Evolutionary conservation across 2,888 invertebrate genomes (phyloP).

Genomic region (Cheilosia impressa): DNA sequence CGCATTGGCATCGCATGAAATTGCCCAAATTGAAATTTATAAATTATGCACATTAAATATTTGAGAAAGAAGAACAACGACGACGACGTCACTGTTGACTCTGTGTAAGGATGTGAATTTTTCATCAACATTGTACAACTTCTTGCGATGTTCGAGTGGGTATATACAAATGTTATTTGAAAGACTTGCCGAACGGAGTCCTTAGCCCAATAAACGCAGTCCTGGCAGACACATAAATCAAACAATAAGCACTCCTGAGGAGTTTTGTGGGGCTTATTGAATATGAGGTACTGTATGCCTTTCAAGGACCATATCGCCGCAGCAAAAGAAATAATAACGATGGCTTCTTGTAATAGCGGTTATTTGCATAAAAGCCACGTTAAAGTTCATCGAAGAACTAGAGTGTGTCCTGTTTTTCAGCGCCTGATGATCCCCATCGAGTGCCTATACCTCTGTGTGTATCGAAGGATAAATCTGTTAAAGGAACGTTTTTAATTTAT

Average conservation of each 20-base stretch:
- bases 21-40: constrained; percentile 74
- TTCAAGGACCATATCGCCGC: constrained; percentile 40
- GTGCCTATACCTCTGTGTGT: constrained; percentile 6
- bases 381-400: constrained; percentile 80
- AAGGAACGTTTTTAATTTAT: constrained; percentile 48
- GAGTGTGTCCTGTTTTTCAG: constrained; percentile 56
- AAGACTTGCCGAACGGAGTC: constrained; percentile 42
- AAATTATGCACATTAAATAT: constrained; percentile 75
- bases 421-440: constrained; percentile 57
- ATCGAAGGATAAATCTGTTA: constrained; percentile 3
- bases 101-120: constrained; percentile 65
- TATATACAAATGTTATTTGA: constrained; percentile 43
- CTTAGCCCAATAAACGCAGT: constrained; percentile 72
- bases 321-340: constrained; percentile 64
- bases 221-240: constrained; percentile 83
- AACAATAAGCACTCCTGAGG: constrained; percentile 83
- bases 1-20: constrained; percentile 52
- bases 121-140: constrained; percentile 58
- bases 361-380: constrained; percentile 84
- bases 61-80: constrained; percentile 54
- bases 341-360: constrained; percentile 78
- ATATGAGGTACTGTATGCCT: constrained; percentile 78
- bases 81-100: constrained; percentile 42
- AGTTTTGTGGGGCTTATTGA: constrained; percentile 82
- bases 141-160: background rate